phyloP scores from a whole-genome alignment of 2,113 vertebrate species.

The Petrocephalus microphthalmus region DNA sequence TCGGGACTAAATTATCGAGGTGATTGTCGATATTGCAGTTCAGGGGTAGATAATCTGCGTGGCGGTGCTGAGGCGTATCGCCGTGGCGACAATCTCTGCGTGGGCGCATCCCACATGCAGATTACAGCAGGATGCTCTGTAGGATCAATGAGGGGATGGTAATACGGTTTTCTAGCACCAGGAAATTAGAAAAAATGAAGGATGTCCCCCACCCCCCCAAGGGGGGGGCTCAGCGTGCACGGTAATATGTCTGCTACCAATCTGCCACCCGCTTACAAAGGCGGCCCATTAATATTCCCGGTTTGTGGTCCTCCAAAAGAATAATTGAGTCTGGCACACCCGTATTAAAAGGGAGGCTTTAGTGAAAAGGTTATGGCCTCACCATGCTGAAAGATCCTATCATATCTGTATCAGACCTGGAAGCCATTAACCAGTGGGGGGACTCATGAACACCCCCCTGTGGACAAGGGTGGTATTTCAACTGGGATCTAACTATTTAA shows the following conservation, averaged over 20 bases:
- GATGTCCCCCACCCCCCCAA: neutral
- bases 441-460: neutral
- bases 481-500: neutral
- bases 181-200: conserved; percentile 6
- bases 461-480: neutral
- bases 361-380: neutral
- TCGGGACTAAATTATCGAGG: neutral
- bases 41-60: neutral
- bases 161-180: neutral
- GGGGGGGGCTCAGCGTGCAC: neutral
- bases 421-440: neutral
- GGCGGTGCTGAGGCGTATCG: neutral
- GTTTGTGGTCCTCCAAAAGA: neutral
- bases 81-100: neutral
- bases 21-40: neutral
- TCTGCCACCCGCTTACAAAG: conserved; percentile 3
- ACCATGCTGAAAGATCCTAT: neutral
- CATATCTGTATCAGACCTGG: neutral
- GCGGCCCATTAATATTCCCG: neutral
- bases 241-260: conserved; percentile 5
- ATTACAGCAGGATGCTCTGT: neutral
- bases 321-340: neutral
- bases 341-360: neutral
- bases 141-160: neutral
- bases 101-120: neutral